Conservation (phyloP, 2,888 invertebrate species). For the Drosophila affinis region DNA sequence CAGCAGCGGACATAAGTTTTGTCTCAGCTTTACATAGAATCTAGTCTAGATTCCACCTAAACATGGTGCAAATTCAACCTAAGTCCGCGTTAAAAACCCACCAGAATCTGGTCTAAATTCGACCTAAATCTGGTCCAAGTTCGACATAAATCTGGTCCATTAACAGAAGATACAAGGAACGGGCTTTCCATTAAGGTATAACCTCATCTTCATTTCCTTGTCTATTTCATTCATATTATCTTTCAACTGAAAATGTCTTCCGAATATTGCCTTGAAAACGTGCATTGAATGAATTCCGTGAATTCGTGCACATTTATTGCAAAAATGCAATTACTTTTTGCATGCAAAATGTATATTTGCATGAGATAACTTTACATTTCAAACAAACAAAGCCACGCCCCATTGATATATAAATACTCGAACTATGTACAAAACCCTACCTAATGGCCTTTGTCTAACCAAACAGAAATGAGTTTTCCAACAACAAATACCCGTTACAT, state of each 20-base stretch:
- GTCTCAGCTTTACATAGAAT: too few relatives aligned
- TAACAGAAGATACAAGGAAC: too few relatives aligned
- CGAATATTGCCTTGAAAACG: not conserved
- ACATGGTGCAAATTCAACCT: too few relatives aligned
- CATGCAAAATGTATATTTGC: not conserved
- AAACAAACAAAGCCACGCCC: not conserved
- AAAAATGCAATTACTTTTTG: not conserved
- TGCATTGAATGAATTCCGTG: not conserved
- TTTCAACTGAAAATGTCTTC: not conserved
- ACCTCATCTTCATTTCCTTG: not conserved
- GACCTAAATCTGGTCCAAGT: too few relatives aligned
- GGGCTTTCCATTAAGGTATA: not conserved
- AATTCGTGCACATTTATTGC: not conserved
- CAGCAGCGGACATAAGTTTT: too few relatives aligned
- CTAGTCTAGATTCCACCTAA: too few relatives aligned
- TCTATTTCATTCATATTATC: too few relatives aligned
- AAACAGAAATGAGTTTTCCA: slow-evolving; percentile 8
- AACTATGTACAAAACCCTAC: not conserved
- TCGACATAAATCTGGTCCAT: too few relatives aligned
- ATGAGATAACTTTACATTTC: not conserved
- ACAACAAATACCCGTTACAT: not conserved
- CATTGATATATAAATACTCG: not conserved
- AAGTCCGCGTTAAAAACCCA: too few relatives aligned
- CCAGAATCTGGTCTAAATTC: too few relatives aligned
- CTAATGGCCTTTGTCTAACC: slow-evolving; percentile 4